Conservation (phyloP, 2,113 vertebrate species). For the Sciurus niger region DNA sequence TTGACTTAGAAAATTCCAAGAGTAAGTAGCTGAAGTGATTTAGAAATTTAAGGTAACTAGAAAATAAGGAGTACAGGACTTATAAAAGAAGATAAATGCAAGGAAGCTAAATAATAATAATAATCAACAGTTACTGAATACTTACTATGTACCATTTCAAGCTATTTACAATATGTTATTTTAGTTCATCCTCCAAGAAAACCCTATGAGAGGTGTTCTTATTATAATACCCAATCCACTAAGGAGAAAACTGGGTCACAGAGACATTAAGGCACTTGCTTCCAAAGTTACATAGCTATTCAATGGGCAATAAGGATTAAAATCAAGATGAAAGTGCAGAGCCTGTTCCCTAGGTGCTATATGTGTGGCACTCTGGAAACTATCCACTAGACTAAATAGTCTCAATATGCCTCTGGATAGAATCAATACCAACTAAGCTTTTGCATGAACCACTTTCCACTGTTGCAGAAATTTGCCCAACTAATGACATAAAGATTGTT, state of each 20-base stretch:
- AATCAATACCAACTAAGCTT: not conserved
- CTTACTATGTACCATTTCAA: not conserved
- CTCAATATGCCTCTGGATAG: not conserved
- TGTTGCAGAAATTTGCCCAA: not conserved
- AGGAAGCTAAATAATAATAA: not conserved
- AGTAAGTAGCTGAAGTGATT: not conserved
- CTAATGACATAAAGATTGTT: not conserved
- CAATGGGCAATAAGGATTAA: not conserved
- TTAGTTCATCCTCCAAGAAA: not conserved
- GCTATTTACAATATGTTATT: not conserved
- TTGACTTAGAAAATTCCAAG: constrained; percentile 20
- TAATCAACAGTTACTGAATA: not conserved
- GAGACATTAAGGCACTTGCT: not conserved
- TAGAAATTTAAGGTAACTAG: not conserved
- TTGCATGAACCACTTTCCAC: not conserved
- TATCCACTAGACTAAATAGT: not conserved
- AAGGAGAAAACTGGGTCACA: not conserved
- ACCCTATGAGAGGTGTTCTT: not conserved
- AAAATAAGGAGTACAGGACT: not conserved
- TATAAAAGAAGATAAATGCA: constrained; percentile 44
- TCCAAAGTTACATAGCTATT: not conserved
- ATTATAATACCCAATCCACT: not conserved
- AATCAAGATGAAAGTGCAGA: not conserved
- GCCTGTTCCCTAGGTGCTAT: not conserved
- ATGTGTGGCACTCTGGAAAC: not conserved